Conservation (phyloP, 2,797 vertebrate genomes). For the Pantherophis alleghaniensis region DNA sequence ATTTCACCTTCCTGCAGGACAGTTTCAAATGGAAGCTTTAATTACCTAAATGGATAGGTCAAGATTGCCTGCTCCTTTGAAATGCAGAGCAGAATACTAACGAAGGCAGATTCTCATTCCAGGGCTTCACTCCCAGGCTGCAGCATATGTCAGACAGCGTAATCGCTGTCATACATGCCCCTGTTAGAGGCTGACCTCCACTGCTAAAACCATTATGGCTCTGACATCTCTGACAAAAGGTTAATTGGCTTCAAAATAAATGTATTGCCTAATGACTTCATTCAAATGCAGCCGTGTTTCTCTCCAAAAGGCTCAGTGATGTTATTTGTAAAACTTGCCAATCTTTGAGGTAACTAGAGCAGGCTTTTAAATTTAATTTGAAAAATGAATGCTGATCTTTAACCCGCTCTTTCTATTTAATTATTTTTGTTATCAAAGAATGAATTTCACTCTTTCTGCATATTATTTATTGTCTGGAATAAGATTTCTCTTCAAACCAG, state of each 20-base stretch:
- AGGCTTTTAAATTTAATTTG: constrained; percentile 76
- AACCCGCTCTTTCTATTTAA: constrained; percentile 65
- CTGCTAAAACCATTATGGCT: constrained; percentile 68
- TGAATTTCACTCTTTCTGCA: constrained; percentile 36
- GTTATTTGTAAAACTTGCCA: constrained; percentile 78
- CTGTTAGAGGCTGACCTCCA: constrained; percentile 74
- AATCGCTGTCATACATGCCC: constrained; percentile 70
- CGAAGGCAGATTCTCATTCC: constrained; percentile 61
- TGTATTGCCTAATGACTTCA: constrained; percentile 79
- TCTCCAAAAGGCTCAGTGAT: constrained; percentile 71
- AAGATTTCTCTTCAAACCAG: constrained; percentile 33
- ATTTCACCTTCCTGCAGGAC: constrained; percentile 82
- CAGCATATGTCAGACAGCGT: constrained; percentile 62
- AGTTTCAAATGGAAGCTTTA: constrained; percentile 80
- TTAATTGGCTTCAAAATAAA: constrained; percentile 86
- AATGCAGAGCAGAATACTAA: constrained; percentile 76
- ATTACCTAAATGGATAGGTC: constrained; percentile 82
- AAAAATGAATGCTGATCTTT: constrained; percentile 72
- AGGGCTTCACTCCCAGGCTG: constrained; percentile 52
- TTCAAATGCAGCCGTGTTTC: constrained; percentile 71
- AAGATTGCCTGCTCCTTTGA: constrained; percentile 71
- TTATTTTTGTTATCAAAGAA: constrained; percentile 61
- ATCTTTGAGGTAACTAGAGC: constrained; percentile 68
- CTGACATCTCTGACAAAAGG: constrained; percentile 77
- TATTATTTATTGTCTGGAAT: constrained; percentile 52